A percentile compares a stretch with the other conserved stretches of the same genome.
Conservation (phyloP, 2,888 invertebrate species). For the Sinohyriopsis cumingii region DNA sequence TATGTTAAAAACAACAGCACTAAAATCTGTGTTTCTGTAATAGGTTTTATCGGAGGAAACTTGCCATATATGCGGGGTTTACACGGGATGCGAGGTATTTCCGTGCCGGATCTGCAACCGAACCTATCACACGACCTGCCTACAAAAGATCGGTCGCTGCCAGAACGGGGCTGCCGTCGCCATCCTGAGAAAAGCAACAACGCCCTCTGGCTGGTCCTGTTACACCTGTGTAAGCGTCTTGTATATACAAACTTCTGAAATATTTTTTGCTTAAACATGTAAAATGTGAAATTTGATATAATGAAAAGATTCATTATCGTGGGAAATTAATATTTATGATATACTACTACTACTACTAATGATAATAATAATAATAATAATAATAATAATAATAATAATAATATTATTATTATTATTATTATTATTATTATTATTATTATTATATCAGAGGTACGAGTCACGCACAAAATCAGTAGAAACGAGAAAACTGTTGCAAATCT, state of each 20-base stretch:
- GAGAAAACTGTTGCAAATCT: too few relatives aligned
- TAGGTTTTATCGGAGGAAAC: too few relatives aligned
- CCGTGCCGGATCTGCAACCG: conserved; percentile 52
- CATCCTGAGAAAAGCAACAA: conserved; percentile 30
- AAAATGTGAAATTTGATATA: too few relatives aligned
- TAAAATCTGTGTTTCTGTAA: too few relatives aligned
- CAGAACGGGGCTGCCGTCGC: conserved; percentile 30
- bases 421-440: conserved; percentile 13
- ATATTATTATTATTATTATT: conserved; percentile 13
- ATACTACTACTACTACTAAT: too few relatives aligned
- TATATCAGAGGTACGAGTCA: too few relatives aligned
- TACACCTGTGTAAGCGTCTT: conserved; percentile 49
- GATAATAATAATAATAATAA: background rate
- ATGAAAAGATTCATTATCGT: too few relatives aligned
- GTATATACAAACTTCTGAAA: too few relatives aligned
- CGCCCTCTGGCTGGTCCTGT: conserved; percentile 48
- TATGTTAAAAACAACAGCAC: too few relatives aligned
- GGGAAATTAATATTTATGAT: too few relatives aligned
- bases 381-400: conserved; percentile 3
- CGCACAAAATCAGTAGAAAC: too few relatives aligned
- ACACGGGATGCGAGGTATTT: conserved; percentile 50
- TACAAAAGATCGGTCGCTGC: conserved; percentile 49
- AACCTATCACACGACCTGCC: conserved; percentile 53
- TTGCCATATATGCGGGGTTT: conserved; percentile 57
- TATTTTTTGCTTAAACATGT: too few relatives aligned